Evolutionary conservation across 2,797 vertebrate species (phyloP).

Genomic region (Urosaurus nigricauda): DNA sequence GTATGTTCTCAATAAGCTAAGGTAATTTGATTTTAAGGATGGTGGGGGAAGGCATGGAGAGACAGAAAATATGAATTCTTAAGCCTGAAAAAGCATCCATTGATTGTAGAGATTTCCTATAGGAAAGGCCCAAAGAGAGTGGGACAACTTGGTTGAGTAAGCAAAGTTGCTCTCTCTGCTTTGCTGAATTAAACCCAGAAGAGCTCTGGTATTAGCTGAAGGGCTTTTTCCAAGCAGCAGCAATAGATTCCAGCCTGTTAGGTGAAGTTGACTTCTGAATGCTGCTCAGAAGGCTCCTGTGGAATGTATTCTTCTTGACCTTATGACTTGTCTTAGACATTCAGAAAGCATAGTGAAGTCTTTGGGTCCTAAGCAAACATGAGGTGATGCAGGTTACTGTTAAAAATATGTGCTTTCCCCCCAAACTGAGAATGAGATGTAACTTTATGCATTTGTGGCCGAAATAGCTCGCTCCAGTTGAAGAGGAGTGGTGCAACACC

Average conservation of each 20-base stretch:
- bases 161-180: not conserved
- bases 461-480: not conserved
- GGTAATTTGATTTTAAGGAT: not conserved
- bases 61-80: not conserved
- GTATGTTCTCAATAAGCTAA: constrained; percentile 12
- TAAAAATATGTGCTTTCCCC: not conserved
- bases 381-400: not conserved
- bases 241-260: not conserved
- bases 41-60: not conserved
- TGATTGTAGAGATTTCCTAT: not conserved
- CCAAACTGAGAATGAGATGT: not conserved
- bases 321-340: not conserved
- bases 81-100: not conserved
- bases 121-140: not conserved
- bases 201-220: not conserved
- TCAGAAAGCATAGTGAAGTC: not conserved
- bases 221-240: not conserved
- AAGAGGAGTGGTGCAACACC: not conserved
- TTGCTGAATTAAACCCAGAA: not conserved
- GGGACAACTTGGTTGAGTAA: not conserved
- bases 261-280: not conserved
- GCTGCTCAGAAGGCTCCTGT: not conserved
- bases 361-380: not conserved
- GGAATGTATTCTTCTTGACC: not conserved
- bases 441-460: not conserved